Evolutionary conservation across 1,140 invertebrate species (phyloP).

Genomic region (Drosophila lowei): DNA sequence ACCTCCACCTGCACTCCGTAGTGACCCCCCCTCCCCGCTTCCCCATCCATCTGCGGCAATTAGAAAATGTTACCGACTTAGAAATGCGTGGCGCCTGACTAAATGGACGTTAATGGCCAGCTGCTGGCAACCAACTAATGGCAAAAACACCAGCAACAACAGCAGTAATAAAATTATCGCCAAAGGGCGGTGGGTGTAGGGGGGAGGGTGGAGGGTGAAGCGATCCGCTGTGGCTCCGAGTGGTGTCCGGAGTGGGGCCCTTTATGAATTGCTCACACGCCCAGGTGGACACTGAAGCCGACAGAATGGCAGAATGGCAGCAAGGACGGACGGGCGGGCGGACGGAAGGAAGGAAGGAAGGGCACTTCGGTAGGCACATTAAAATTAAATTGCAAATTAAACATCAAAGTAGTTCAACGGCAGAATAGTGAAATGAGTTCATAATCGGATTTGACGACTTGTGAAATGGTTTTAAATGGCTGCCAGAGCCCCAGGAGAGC

Average conservation of each 20-base stretch:
- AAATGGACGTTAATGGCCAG: slow-evolving; percentile 80
- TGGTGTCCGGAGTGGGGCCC: slow-evolving; percentile 13
- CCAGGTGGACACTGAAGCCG: slow-evolving; percentile 57
- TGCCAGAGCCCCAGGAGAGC: background rate
- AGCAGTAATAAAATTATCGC: slow-evolving; percentile 77
- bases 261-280: slow-evolving; percentile 70
- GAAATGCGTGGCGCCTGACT: slow-evolving; percentile 76
- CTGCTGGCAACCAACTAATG: slow-evolving; percentile 75
- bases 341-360: background rate
- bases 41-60: slow-evolving; percentile 60
- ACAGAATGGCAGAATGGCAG: background rate
- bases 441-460: slow-evolving; percentile 81
- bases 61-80: slow-evolving; percentile 78
- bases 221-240: background rate
- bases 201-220: slow-evolving; percentile 1
- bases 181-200: slow-evolving; percentile 5
- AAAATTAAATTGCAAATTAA: slow-evolving; percentile 81
- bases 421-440: slow-evolving; percentile 75
- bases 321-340: background rate
- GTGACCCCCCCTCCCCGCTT: background rate
- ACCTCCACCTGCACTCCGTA: background rate
- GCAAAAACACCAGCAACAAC: slow-evolving; percentile 46
- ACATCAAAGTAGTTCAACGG: slow-evolving; percentile 71
- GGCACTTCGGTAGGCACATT: slow-evolving; percentile 56
- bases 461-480: slow-evolving; percentile 76